Conservation (phyloP, 2,113 vertebrate genomes). For the Typhlomys cinereus region DNA sequence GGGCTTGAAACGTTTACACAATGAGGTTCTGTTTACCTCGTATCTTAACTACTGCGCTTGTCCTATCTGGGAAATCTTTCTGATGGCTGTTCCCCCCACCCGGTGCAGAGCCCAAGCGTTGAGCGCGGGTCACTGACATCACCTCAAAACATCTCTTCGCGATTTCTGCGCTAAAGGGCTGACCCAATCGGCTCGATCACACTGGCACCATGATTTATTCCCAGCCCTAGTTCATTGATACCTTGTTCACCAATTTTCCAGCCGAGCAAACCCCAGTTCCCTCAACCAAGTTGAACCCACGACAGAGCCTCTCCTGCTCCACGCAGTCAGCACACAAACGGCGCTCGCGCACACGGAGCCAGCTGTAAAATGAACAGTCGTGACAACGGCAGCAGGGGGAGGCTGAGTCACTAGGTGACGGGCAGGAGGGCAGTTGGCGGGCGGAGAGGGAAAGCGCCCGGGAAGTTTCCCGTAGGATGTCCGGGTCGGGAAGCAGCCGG, state of each 20-base stretch:
- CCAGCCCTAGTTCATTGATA: neutral
- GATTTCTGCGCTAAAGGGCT: neutral
- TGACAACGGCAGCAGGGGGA: neutral
- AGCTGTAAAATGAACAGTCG: neutral
- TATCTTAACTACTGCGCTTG: neutral
- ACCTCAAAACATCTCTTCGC: conserved; percentile 22
- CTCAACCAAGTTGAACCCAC: neutral
- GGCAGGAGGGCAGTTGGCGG: neutral
- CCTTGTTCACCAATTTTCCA: neutral
- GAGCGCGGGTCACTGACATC: neutral
- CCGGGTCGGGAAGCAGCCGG: neutral
- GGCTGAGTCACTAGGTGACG: neutral
- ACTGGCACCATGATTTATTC: neutral
- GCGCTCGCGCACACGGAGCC: neutral
- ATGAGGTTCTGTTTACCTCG: neutral
- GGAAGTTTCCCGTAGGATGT: conserved; percentile 41
- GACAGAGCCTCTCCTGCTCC: neutral
- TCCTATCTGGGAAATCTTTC: neutral
- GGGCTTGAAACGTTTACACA: neutral
- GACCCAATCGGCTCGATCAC: neutral
- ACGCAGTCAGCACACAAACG: neutral
- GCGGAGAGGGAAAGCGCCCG: neutral
- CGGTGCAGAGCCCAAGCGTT: neutral
- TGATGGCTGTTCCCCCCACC: neutral
- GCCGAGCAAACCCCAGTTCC: neutral